These are phyloP conservation scores for Peromyscus maniculatus DNA, from an alignment of 2,113 vertebrate genomes.

Conservation along the genomic window DNA sequence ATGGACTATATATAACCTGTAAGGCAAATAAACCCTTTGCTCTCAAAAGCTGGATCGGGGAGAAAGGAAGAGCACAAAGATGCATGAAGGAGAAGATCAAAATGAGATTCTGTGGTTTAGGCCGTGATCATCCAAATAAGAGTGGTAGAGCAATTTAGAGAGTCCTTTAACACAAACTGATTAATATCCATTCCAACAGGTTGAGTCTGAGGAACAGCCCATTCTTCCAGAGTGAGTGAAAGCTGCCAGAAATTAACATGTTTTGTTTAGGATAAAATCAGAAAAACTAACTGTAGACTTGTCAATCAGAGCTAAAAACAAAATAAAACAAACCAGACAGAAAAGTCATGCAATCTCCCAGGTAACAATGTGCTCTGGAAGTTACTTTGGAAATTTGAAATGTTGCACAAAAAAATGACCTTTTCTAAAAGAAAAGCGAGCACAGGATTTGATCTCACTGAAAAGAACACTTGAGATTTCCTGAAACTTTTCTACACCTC, in stretches of 20 bases:
- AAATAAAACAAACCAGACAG: background rate
- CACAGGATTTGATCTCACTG: constrained; percentile 54
- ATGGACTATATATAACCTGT: background rate
- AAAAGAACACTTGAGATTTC: constrained; percentile 68
- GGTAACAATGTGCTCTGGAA: constrained; percentile 7
- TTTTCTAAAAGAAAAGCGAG: constrained; percentile 55
- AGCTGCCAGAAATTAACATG: background rate
- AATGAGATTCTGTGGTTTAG: background rate
- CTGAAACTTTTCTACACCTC: constrained; percentile 48
- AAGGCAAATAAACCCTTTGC: background rate
- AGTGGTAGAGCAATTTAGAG: background rate
- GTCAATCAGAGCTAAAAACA: background rate
- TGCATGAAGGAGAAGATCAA: background rate
- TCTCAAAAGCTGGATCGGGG: too few relatives aligned
- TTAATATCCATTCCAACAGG: background rate
- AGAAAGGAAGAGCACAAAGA: background rate
- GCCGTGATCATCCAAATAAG: background rate
- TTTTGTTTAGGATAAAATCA: background rate
- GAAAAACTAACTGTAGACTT: constrained; percentile 5
- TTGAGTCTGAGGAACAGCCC: background rate
- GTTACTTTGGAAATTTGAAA: constrained; percentile 52
- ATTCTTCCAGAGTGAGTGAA: background rate
- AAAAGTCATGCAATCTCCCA: background rate
- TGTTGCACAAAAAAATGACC: background rate
- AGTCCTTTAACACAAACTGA: background rate